These are phyloP conservation scores for Ichneumon xanthorius DNA, from an alignment of 2,888 invertebrate genomes.

Conservation along the genomic window DNA sequence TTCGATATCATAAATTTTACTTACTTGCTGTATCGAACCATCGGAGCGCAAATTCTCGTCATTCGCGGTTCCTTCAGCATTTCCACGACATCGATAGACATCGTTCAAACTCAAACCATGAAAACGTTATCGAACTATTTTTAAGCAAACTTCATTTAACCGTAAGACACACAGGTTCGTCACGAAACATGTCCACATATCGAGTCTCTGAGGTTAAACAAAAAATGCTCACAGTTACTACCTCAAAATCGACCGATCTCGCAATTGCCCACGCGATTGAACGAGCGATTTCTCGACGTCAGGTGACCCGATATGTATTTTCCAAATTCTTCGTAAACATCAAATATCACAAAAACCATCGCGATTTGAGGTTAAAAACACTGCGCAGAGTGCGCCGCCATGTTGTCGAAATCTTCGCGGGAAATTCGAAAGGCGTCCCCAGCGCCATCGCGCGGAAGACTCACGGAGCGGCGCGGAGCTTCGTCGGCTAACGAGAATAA, in stretches of 20 bases:
- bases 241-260: not conserved
- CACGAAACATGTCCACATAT: not conserved
- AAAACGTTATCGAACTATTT: not conserved
- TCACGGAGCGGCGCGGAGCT: too few species aligned
- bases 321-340: not conserved
- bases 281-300: not conserved
- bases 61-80: slow-evolving; percentile 87
- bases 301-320: not conserved
- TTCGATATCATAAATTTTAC: slow-evolving; percentile 61
- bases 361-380: not conserved
- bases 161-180: not conserved
- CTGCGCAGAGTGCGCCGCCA: not conserved
- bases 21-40: slow-evolving; percentile 97
- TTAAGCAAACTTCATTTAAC: not conserved
- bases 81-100: slow-evolving; percentile 86
- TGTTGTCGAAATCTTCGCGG: not conserved
- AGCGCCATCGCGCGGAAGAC: not conserved
- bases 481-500: not conserved
- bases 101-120: slow-evolving; percentile 55
- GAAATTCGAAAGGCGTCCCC: not conserved
- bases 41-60: slow-evolving; percentile 95
- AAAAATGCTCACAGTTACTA: not conserved
- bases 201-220: not conserved
- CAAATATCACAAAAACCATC: not conserved
- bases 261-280: not conserved